A percentile compares a stretch with the other conserved stretches of the same genome.
These are phyloP conservation scores for Eurytoma adleriae DNA, from an alignment of 2,888 invertebrate genomes.

Conservation along the genomic window DNA sequence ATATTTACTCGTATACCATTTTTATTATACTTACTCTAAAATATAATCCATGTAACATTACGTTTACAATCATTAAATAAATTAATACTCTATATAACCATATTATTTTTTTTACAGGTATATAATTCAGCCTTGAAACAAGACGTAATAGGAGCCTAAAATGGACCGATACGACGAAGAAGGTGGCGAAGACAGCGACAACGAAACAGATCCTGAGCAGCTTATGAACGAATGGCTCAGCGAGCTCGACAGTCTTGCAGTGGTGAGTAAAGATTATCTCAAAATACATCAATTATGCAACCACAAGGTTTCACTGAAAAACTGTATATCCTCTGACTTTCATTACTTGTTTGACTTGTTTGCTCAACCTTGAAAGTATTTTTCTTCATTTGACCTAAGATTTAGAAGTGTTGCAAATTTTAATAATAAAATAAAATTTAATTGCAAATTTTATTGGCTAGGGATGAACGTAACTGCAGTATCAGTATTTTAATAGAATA, in stretches of 20 bases:
- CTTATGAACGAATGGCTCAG: conserved; percentile 88
- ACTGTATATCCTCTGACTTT: not conserved
- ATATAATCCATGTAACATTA: too few relatives aligned
- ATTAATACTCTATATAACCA: too few relatives aligned
- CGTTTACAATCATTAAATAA: too few relatives aligned
- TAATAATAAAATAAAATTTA: too few relatives aligned
- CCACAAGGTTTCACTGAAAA: conserved; percentile 2
- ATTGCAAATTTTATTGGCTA: too few relatives aligned
- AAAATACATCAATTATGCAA: conserved; percentile 17
- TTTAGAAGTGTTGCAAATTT: not conserved
- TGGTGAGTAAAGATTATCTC: conserved; percentile 78
- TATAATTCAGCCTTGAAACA: conserved; percentile 17
- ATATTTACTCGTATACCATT: too few relatives aligned
- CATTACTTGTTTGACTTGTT: not conserved
- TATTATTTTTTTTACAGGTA: conserved; percentile 26
- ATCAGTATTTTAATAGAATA: too few relatives aligned
- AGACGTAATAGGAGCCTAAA: conserved; percentile 49
- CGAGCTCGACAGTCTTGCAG: conserved; percentile 85
- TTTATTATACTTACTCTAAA: too few relatives aligned
- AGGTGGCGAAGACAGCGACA: conserved; percentile 80
- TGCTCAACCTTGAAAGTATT: conserved; percentile 8
- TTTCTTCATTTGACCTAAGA: not conserved
- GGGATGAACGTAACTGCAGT: too few relatives aligned
- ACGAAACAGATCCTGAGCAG: conserved; percentile 85
- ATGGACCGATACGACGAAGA: conserved; percentile 75